Base-by-base conservation (phyloP, 2,888 invertebrate genomes). In the Andricus quercusramuli region DNA sequence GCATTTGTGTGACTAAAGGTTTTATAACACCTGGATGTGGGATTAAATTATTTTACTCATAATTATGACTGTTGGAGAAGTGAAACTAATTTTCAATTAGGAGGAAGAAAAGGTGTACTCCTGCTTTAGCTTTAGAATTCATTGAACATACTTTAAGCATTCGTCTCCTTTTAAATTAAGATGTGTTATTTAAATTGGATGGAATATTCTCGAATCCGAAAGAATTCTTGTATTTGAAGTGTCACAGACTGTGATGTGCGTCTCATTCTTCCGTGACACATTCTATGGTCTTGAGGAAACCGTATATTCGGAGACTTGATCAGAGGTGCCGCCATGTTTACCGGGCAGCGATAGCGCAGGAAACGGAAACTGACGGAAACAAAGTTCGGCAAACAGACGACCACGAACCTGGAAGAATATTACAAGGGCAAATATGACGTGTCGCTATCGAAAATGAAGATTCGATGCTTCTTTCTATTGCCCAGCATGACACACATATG, bases 321-420 rank as follows among this genome's bases (percentile, higher is more conserved):
- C 89, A 91, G 90, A 90, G 89, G 85, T 79, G 87, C 92, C 92
- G 92, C 91, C 88, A 87, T 91, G 89, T 92, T 92, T 90, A 85
- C 90, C 80, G 84, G 83, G 81, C 81, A 83, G 83, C 85, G 88
- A 90, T 87, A 87, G 86, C 86, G 87, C 90, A 90, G 90, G 91
- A 92, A 92, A 91, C 92, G 92, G 92, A 92, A 92, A 92, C 90
- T 91, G 91, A 85, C 91, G 91, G 91, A 92, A 92, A 92, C 91
- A 91, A 92, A 91, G 88, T 89, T 89, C 86, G 88, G 89, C 89
- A 92, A 92, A 92, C 87, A 91, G 83, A 85, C 84, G 84, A 70
- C 47, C 77, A 85, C 81, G 85, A 86, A 85, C 85, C 87, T 86
- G 86, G 86, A 87, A 85, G 88, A 90, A 90, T 89, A 89, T 90